Evolutionary conservation across 2,797 vertebrate species (phyloP).

Genomic region (Platalea minor): DNA sequence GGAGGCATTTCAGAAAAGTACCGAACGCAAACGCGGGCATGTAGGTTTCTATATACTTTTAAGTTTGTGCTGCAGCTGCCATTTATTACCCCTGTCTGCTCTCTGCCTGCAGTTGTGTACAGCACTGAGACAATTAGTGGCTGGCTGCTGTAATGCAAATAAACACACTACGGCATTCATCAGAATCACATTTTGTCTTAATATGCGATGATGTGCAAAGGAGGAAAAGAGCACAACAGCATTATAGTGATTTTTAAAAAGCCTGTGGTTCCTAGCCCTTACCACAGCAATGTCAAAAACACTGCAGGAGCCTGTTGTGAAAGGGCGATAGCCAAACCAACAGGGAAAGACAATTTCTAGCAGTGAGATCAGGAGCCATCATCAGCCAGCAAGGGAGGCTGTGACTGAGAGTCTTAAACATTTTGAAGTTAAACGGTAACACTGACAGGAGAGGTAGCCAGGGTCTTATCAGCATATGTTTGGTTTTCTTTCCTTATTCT

Average conservation of each 20-base stretch:
- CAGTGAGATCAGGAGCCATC: background rate
- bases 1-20: background rate
- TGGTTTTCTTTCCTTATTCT: background rate
- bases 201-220: background rate
- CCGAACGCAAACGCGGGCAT: background rate
- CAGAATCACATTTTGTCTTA: background rate
- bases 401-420: background rate
- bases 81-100: background rate
- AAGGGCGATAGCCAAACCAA: background rate
- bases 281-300: background rate
- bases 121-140: background rate
- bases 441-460: background rate
- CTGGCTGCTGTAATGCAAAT: background rate
- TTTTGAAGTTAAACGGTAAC: background rate
- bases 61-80: background rate
- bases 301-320: background rate
- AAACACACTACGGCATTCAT: background rate
- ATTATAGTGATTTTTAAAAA: background rate
- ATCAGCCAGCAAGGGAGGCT: background rate
- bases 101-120: background rate
- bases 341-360: background rate
- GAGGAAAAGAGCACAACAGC: background rate
- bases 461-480: background rate
- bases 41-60: background rate
- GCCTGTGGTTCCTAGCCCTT: background rate